A percentile compares a stretch with the other conserved stretches of the same genome.
Conservation (phyloP, 1,140 invertebrate genomes). For the Coelopa frigida region DNA sequence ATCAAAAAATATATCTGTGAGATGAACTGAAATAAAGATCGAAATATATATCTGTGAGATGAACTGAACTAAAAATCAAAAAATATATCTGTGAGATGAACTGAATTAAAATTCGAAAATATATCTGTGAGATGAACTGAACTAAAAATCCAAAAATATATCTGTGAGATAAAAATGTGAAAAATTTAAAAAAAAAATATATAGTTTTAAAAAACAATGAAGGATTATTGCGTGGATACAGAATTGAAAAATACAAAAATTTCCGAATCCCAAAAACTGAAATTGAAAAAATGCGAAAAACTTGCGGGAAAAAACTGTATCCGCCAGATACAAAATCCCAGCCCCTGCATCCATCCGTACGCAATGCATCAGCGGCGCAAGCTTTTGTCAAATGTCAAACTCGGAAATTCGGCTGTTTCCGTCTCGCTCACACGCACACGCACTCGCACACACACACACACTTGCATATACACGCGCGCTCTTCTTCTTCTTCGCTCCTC, state of each 20-base stretch:
- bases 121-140: constrained; percentile 6
- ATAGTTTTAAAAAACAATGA: background rate
- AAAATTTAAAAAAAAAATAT: constrained; percentile 8
- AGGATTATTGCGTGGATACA: constrained; percentile 1
- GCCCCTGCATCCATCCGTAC: no score
- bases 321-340: no score
- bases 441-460: background rate
- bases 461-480: background rate
- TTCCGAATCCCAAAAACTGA: background rate
- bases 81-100: no score
- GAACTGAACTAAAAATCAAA: no score
- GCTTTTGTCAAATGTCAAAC: background rate
- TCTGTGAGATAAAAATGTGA: constrained; percentile 5
- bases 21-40: no score
- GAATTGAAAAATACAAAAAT: background rate
- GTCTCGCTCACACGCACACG: background rate
- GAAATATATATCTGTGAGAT: no score
- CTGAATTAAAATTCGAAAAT: background rate
- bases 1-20: no score
- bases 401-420: background rate
- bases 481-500: no score
- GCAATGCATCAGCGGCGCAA: background rate
- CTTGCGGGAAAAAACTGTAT: background rate
- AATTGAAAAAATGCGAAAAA: constrained; percentile 1
- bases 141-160: constrained; percentile 1